A percentile compares a stretch with the other conserved stretches of the same genome.
phyloP scores from a whole-genome alignment of 2,797 vertebrate genomes.

The Amblyopsis hoosieri region DNA sequence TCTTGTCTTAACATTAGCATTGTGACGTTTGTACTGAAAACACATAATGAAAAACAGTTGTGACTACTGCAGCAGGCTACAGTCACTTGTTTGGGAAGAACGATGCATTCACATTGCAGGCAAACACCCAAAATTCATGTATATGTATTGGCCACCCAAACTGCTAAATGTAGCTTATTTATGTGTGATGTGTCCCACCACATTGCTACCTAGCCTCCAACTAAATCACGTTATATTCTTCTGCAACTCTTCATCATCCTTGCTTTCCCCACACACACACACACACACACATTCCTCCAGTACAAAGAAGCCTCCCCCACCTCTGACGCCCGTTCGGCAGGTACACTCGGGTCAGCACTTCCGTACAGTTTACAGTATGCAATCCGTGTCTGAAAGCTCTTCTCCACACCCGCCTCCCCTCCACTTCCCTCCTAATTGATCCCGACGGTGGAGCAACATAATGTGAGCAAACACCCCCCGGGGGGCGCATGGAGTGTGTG shows the following conservation, averaged over 20 bases:
- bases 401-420: conserved; percentile 13
- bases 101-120: no score
- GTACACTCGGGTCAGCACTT: conserved; percentile 32
- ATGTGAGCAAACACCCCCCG: conserved; percentile 20
- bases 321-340: not conserved
- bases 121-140: no score
- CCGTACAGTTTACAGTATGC: conserved; percentile 14
- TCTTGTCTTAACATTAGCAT: conserved; percentile 48
- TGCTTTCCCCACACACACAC: not conserved
- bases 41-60: conserved; percentile 47
- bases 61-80: conserved; percentile 18
- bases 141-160: no score
- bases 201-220: conserved; percentile 13
- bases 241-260: conserved; percentile 8
- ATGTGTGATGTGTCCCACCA: not conserved
- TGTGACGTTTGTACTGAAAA: conserved; percentile 43
- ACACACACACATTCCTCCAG: not conserved
- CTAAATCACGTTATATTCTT: conserved; percentile 20
- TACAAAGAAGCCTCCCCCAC: not conserved
- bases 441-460: conserved; percentile 36
- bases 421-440: conserved; percentile 48
- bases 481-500: not conserved
- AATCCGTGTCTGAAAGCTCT: conserved; percentile 18
- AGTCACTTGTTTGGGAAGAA: no score
- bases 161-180: no score